A percentile compares a stretch with the other conserved stretches of the same genome.
Conservation (phyloP, 2,797 vertebrate genomes). For the Echeneis naucrates region DNA sequence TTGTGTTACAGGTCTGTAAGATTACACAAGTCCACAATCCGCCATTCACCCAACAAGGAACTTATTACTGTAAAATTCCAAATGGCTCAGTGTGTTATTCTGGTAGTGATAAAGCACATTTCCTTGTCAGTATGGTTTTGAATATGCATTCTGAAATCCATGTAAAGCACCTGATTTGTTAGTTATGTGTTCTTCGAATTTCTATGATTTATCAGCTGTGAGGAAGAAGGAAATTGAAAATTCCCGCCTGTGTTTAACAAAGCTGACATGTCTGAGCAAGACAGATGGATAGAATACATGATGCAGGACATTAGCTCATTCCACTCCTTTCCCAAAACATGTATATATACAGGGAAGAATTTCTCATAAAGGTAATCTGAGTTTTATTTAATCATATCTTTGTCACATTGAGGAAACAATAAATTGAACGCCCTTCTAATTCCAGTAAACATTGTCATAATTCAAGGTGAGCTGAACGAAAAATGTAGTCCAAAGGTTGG, state of each 20-base stretch:
- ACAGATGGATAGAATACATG: background rate
- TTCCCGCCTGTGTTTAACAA: background rate
- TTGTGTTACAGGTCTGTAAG: background rate
- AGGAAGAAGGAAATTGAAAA: slow-evolving; percentile 9
- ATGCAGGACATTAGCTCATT: background rate
- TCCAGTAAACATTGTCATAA: background rate
- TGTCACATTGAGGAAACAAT: slow-evolving; percentile 29
- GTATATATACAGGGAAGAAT: background rate
- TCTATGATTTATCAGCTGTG: background rate
- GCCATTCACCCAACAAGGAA: slow-evolving; percentile 31
- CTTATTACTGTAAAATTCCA: slow-evolving; percentile 41
- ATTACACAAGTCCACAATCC: background rate
- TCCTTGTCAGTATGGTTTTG: slow-evolving; percentile 56
- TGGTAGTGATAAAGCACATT: slow-evolving; percentile 9
- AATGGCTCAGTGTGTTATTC: slow-evolving; percentile 4
- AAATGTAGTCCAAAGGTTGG: too few species aligned
- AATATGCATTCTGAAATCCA: background rate
- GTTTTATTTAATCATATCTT: background rate
- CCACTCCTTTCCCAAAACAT: background rate
- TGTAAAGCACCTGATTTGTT: slow-evolving; percentile 10
- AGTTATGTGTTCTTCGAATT: background rate
- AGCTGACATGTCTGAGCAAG: background rate
- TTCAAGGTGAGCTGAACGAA: slow-evolving; percentile 23
- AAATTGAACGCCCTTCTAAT: fast-evolving
- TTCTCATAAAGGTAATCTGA: slow-evolving; percentile 43